A percentile compares a stretch with the other conserved stretches of the same genome.
Conservation (phyloP, 2,888 invertebrate genomes). For the Xestia c-nigrum region DNA sequence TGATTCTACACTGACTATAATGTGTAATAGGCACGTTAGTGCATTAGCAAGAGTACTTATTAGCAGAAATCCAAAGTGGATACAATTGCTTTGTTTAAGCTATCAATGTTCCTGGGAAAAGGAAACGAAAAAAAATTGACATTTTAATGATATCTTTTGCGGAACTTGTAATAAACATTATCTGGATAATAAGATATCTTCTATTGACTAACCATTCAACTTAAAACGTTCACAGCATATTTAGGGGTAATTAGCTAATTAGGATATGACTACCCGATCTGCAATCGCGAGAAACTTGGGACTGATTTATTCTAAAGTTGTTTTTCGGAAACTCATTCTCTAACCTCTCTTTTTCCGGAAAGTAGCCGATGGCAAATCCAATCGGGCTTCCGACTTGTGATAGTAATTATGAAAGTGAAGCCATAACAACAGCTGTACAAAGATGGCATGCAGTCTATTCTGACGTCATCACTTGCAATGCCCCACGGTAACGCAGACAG, state of each 20-base stretch:
- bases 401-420: neutral
- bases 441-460: slow-evolving; percentile 10
- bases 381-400: neutral
- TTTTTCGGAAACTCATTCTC: neutral
- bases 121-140: neutral
- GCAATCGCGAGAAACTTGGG: neutral
- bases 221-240: neutral
- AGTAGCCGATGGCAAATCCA: neutral
- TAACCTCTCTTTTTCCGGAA: neutral
- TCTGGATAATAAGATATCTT: neutral
- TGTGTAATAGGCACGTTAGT: slow-evolving; percentile 30
- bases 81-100: slow-evolving; percentile 18
- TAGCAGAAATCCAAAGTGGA: slow-evolving; percentile 23
- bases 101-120: slow-evolving; percentile 13
- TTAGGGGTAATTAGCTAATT: neutral
- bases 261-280: neutral
- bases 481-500: slow-evolving; percentile 35
- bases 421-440: slow-evolving; percentile 1
- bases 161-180: neutral
- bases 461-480: slow-evolving; percentile 50
- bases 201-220: neutral
- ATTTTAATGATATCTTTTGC: neutral
- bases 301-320: neutral
- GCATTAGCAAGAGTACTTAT: slow-evolving; percentile 8
- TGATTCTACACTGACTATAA: neutral